Evolutionary conservation across 1,140 invertebrate genomes (phyloP).

Genomic region (Platyscapa corneri): DNA sequence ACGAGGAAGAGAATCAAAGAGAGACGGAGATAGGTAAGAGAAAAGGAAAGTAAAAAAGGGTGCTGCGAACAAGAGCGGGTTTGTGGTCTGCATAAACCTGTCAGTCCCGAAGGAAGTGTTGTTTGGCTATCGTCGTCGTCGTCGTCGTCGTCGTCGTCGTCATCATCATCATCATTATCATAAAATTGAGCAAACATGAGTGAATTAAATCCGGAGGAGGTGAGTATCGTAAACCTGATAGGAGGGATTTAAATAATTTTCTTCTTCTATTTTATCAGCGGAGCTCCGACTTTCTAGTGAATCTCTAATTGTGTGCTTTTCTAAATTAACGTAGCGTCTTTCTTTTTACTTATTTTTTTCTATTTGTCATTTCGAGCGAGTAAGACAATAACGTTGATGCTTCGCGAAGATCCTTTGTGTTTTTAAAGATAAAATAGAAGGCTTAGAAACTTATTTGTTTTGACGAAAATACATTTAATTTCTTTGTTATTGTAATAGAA

Average conservation of each 20-base stretch:
- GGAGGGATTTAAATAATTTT: not conserved
- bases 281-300: not conserved
- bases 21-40: not conserved
- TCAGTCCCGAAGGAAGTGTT: constrained; percentile 27
- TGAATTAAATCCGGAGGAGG: constrained; percentile 85
- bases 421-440: constrained; percentile 18
- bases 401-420: constrained; percentile 39
- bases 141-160: not conserved
- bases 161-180: constrained; percentile 5
- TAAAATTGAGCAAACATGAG: constrained; percentile 75
- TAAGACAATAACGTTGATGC: not conserved
- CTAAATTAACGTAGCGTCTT: not conserved
- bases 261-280: not conserved
- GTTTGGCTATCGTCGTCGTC: not conserved
- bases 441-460: not conserved
- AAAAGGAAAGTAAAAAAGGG: constrained; percentile 14
- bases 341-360: not conserved
- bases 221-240: constrained; percentile 63
- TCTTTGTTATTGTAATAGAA: not conserved
- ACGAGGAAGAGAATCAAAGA: constrained; percentile 18
- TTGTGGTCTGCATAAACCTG: constrained; percentile 13
- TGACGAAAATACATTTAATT: not conserved
- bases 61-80: not conserved
- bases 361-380: not conserved
- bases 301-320: not conserved